Base-by-base conservation (phyloP, 1,140 invertebrate species). In the Pseudomyrmex flavicornis region DNA sequence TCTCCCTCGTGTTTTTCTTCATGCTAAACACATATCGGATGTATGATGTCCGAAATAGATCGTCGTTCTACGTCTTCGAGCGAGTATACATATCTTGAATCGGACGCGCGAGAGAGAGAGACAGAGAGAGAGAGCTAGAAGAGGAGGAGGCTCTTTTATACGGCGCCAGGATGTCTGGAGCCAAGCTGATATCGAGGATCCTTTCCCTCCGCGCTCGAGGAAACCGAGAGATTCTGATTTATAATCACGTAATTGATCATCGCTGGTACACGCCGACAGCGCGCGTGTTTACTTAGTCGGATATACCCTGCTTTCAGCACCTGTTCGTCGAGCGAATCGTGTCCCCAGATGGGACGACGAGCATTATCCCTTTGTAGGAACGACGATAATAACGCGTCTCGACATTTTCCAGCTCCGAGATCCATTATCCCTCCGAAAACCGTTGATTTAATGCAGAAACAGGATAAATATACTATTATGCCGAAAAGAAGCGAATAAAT, bases 91-190 rank as follows among this genome's bases (percentile, higher is more conserved):
- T n/a, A 4, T 59, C 17, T 15, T 8, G 10, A 9, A 69, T 20
- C n/a, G 35, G 44, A 22, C 20, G 13, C 7, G 46, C 7, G 13
- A 26, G 2, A 26, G 2, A 26, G 26, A 2, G 26, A 26, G 20
- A 22, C 0, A 22, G 20, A 26, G 2, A 26, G 2, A 26, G 26
- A 2, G 26, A 26, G 20, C 0, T 0, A 22, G 20, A 22, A 1
- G 26, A 26, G 3, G 2, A 20, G n/a, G 3, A 50, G n/a, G 26
- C 44, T 74, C 44, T 48, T 72, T 70, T 66, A 26, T 26, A 52
- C 83, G 89, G 89, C 86, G 90, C 88, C 89, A 91, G 88, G 85
- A 91, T 44, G 91, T 92, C 91, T 92, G 91, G 89, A 89, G 88
- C 90, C 91, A 59, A 35, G n/a, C 69, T 44, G 58, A 72, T 79